phyloP scores from a whole-genome alignment of 2,888 invertebrate genomes.

The Drosophila infuscata region DNA sequence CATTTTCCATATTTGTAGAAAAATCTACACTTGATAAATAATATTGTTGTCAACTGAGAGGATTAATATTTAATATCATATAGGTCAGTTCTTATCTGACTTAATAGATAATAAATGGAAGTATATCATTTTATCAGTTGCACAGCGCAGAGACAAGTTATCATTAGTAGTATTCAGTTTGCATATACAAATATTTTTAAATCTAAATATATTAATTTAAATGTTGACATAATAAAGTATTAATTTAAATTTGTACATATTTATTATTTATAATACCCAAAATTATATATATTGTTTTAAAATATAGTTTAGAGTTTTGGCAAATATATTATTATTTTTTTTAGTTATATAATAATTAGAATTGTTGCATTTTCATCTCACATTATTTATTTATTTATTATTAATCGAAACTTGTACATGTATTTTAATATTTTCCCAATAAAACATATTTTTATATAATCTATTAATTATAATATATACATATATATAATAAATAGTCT shows the following conservation, averaged over 20 bases:
- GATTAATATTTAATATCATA: slow-evolving; percentile 12
- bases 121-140: not conserved
- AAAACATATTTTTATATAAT: no score
- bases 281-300: not conserved
- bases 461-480: not conserved
- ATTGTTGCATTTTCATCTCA: not conserved
- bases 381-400: not conserved
- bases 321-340: not conserved
- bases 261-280: not conserved
- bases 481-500: not conserved
- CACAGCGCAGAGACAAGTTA: not conserved
- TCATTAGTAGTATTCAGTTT: not conserved
- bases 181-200: not conserved
- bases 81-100: slow-evolving; percentile 56
- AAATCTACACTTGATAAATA: not conserved
- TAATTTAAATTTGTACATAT: not conserved
- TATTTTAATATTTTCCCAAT: no score
- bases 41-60: not conserved
- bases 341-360: not conserved
- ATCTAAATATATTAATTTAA: not conserved
- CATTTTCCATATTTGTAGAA: not conserved
- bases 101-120: not conserved
- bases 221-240: not conserved
- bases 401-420: not conserved
- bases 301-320: not conserved